Percentiles rank a stretch among this genome's conserved stretches.
Evolutionary conservation across 2,888 invertebrate genomes (phyloP).

Genomic region (Acrocera orbiculus): DNA sequence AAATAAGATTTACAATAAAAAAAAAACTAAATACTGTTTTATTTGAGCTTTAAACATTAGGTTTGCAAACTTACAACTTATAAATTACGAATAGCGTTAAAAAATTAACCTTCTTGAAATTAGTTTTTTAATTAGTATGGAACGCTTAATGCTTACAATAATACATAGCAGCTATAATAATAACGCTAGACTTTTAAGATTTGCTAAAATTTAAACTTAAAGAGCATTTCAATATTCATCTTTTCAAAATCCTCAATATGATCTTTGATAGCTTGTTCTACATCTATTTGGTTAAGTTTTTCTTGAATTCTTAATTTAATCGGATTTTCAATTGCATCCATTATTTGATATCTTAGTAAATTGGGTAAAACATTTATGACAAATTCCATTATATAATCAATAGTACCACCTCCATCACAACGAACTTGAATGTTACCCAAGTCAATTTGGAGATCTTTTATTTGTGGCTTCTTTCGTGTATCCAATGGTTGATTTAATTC

Average conservation of each 20-base stretch:
- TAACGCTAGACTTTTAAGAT: too few relatives aligned
- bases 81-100: too few relatives aligned
- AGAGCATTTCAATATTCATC: too few relatives aligned
- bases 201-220: too few relatives aligned
- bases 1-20: too few relatives aligned
- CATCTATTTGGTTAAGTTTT: conserved; percentile 48
- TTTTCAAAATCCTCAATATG: conserved; percentile 49
- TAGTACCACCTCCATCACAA: conserved; percentile 69
- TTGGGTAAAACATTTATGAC: conserved; percentile 68
- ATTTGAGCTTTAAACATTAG: too few relatives aligned
- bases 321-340: conserved; percentile 68
- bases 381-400: conserved; percentile 69
- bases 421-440: conserved; percentile 70
- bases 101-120: too few relatives aligned
- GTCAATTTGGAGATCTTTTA: conserved; percentile 60
- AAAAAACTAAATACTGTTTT: too few relatives aligned
- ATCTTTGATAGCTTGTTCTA: conserved; percentile 54
- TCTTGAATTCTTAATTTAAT: conserved; percentile 53
- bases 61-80: too few relatives aligned
- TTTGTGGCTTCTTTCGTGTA: conserved; percentile 49
- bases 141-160: too few relatives aligned
- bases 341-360: conserved; percentile 68
- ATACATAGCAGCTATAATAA: too few relatives aligned
- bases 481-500: conserved; percentile 60
- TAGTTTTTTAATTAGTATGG: too few relatives aligned